Conservation (phyloP, 2,797 vertebrate species). For the Megaceryle alcyon region DNA sequence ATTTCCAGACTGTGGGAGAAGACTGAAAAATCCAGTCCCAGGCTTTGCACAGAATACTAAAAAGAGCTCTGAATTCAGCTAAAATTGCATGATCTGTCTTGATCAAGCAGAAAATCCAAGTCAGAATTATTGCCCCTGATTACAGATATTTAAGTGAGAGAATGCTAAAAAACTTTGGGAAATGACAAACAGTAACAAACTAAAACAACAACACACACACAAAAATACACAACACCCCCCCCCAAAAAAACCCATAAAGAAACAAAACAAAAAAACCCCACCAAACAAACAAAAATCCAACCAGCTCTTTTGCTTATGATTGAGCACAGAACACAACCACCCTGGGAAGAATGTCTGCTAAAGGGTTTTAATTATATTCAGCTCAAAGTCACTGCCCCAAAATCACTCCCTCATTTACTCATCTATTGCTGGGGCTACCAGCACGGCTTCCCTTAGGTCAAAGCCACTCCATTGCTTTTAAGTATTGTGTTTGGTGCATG, state of each 20-base stretch:
- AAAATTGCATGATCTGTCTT: neutral
- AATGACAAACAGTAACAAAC: neutral
- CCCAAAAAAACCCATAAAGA: no score
- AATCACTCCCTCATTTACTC: neutral
- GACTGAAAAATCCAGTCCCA: neutral
- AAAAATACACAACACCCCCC: neutral
- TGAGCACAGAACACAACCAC: neutral
- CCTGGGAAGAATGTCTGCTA: neutral
- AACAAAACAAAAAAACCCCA: no score
- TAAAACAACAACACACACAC: no score
- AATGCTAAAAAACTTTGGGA: neutral
- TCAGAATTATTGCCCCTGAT: neutral
- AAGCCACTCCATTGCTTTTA: neutral
- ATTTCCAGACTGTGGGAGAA: neutral
- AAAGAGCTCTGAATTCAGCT: neutral
- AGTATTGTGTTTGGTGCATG: fast-evolving
- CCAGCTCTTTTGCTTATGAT: neutral
- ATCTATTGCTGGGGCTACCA: neutral
- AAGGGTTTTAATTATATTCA: neutral
- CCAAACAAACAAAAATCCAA: neutral
- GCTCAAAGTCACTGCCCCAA: neutral
- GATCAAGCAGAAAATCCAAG: neutral
- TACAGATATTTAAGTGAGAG: neutral
- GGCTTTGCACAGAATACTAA: neutral
- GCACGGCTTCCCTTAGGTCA: neutral